A percentile compares a stretch with the other conserved stretches of the same genome.
These are phyloP conservation scores for Apodemus speciosus DNA, from an alignment of 2,113 vertebrate genomes.

Conservation along the genomic window DNA sequence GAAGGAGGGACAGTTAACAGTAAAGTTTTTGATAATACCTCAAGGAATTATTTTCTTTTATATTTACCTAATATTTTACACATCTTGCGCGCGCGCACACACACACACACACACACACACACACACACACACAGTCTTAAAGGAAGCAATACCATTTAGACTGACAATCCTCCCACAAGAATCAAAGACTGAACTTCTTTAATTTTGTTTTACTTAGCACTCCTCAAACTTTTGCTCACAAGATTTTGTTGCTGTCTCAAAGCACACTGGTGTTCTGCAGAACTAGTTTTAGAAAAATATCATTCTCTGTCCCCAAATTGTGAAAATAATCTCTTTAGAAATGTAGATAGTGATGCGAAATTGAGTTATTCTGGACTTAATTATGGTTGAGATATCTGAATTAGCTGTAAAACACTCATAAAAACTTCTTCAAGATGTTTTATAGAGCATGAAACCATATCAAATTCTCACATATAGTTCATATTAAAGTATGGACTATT, in stretches of 20 bases:
- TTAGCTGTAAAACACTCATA: constrained; percentile 64
- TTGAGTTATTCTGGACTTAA: constrained; percentile 39
- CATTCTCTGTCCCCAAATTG: constrained; percentile 16
- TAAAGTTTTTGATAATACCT: neutral
- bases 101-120: neutral
- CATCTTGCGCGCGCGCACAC: no score
- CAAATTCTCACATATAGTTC: constrained; percentile 53
- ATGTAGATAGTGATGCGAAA: constrained; percentile 39
- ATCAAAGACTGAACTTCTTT: neutral
- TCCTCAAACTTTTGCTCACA: neutral
- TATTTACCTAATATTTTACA: neutral
- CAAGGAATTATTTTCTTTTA: neutral
- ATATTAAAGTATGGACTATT: constrained; percentile 53
- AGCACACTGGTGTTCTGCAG: neutral
- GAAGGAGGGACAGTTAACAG: neutral
- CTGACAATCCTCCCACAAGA: neutral
- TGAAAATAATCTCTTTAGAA: constrained; percentile 25
- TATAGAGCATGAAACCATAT: constrained; percentile 44
- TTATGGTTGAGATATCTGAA: constrained; percentile 37
- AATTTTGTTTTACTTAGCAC: constrained; percentile 16
- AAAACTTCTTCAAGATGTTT: constrained; percentile 55
- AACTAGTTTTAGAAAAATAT: constrained; percentile 6
- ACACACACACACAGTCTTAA: neutral
- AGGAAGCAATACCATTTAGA: neutral
- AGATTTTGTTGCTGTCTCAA: constrained; percentile 4